Percentiles rank a stretch among this genome's conserved stretches.
Conservation (phyloP, 2,797 vertebrate species). For the Macrochelys suwanniensis region DNA sequence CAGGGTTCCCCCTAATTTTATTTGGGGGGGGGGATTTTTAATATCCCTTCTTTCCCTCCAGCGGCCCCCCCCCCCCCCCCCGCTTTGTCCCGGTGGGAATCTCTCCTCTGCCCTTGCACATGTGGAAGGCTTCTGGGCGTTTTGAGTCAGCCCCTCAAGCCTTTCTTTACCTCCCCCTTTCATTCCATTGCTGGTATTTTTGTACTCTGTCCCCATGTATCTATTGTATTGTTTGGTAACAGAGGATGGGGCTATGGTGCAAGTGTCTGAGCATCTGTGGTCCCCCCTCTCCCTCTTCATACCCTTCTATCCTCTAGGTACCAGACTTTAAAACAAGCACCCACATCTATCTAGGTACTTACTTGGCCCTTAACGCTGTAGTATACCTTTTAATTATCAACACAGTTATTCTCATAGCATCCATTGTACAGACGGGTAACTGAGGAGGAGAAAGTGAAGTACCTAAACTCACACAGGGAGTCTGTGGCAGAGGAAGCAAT, state of each 20-base stretch:
- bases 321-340: background rate
- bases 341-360: background rate
- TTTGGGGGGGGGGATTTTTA: background rate
- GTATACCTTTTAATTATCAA: no score
- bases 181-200: accelerated
- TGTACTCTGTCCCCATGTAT: accelerated
- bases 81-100: background rate
- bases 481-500: background rate
- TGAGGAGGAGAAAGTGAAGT: background rate
- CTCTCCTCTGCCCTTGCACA: accelerated
- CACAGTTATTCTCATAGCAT: accelerated
- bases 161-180: accelerated
- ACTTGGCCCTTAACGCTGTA: background rate
- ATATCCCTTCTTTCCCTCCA: accelerated
- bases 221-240: background rate
- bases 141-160: background rate
- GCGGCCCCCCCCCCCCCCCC: accelerated
- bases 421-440: background rate
- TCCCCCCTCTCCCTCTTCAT: background rate
- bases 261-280: accelerated
- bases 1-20: background rate
- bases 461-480: background rate
- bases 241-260: background rate
- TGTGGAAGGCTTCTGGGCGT: background rate
- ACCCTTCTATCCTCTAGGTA: no score